A percentile compares a stretch with the other conserved stretches of the same genome.
Evolutionary conservation across 2,113 vertebrate genomes (phyloP).

Genomic region (Apaloderma vittatum): DNA sequence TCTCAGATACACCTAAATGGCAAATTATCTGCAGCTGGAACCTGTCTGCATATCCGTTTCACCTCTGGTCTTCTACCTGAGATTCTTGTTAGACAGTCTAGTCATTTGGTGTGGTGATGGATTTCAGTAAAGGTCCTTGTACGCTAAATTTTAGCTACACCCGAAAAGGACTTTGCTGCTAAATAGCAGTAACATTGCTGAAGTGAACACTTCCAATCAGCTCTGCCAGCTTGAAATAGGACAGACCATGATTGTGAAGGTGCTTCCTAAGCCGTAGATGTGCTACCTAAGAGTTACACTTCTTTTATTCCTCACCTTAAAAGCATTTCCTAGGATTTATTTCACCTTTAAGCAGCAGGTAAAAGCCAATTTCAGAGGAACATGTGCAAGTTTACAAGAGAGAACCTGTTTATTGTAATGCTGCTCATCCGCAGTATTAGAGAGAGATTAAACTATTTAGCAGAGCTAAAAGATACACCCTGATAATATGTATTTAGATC

Average conservation of each 20-base stretch:
- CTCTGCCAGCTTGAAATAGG: background rate
- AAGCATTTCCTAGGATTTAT: background rate
- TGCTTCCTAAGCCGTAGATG: background rate
- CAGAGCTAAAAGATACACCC: background rate
- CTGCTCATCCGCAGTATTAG: background rate
- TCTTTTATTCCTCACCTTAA: background rate
- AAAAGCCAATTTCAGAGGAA: background rate
- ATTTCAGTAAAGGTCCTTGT: background rate
- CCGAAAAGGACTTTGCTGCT: background rate
- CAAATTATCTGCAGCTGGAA: background rate
- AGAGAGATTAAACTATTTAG: background rate
- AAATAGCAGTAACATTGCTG: background rate
- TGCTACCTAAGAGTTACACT: background rate
- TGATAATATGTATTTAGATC: background rate
- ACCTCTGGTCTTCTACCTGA: background rate
- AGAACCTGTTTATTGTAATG: background rate
- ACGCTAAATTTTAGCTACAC: background rate
- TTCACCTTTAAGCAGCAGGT: background rate
- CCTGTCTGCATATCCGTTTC: background rate
- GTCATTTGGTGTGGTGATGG: background rate
- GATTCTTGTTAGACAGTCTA: background rate
- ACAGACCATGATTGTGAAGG: background rate
- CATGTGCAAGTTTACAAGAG: background rate
- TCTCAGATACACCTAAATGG: background rate
- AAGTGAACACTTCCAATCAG: background rate